Base-by-base conservation (phyloP, 2,888 invertebrate genomes). In the Plebejus anna region DNA sequence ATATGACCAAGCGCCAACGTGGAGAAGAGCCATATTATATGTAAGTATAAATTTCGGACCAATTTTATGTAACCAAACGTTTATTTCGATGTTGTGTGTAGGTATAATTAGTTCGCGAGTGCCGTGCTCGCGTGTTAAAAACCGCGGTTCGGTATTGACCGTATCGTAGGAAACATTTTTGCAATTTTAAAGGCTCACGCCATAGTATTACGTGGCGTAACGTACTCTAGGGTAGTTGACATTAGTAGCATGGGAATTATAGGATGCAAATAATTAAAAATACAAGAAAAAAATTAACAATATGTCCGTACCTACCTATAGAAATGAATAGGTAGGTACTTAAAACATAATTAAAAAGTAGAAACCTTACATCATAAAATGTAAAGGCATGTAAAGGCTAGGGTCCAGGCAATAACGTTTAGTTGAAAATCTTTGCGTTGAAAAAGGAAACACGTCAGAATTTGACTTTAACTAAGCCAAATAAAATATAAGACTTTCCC, bases 11-110 rank as follows among this genome's bases (percentile, higher is more conserved):
- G 9, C 0, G 51, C 16, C 55, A 16, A 55, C 13, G 16, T 55
- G 55, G 16, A 4, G 4, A 16, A 4, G 16, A 55, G 55, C 16
- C 55, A 0, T 13, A 51, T 3, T n/a, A 57, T 59, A 22, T 80
- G 80, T 47, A 51, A 73, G 78, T 84, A 87, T 85, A 85, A 86
- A 85, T 83, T 90, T 89, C 83, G 92, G 92, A 92, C 92, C 92
- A 92, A 93, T 93, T 92, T 93, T 93, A 88, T 83, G 90, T 92
- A 92, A 92, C 84, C 82, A 81, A 84, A 86, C 90, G 79, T 77
- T 77, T 51, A 66, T 66, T 73, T 73, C 36, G 77, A 80, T 82
- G 82, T 85, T 88, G 80, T 81, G 86, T 87, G 81, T 80, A 79
- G 82, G 75, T 75, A 76, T 78, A 55, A 72, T 73, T 73, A 51